A percentile compares a stretch with the other conserved stretches of the same genome.
These are phyloP conservation scores for Tiaroga cobitis DNA, from an alignment of 2,797 vertebrate species.

Conservation along the genomic window DNA sequence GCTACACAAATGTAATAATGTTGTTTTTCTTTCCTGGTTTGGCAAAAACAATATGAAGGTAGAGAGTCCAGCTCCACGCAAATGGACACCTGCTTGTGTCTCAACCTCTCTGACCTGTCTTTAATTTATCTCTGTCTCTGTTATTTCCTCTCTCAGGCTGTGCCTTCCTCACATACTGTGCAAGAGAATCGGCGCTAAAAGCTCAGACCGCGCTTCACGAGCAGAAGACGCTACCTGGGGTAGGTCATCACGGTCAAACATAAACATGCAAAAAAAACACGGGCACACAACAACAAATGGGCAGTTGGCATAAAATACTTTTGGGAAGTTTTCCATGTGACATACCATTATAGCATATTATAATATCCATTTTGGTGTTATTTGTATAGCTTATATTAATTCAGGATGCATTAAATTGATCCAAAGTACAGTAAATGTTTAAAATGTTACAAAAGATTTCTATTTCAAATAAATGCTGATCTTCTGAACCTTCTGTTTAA, in stretches of 20 bases:
- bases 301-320: conserved; percentile 11
- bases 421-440: no score
- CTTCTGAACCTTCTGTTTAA: neutral
- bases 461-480: no score
- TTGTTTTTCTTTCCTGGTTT: conserved; percentile 21
- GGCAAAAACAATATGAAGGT: neutral
- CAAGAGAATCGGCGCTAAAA: conserved; percentile 95
- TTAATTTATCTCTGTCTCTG: conserved; percentile 50
- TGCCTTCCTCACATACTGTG: conserved; percentile 98
- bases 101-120: conserved; percentile 40
- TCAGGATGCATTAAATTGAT: no score
- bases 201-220: conserved; percentile 95
- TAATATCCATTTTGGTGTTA: no score
- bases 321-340: neutral
- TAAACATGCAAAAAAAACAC: neutral
- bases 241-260: conserved; percentile 61
- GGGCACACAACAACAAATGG: neutral
- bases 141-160: conserved; percentile 81
- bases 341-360: neutral
- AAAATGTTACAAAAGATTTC: neutral
- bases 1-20: conserved; percentile 29
- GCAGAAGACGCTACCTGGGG: conserved; percentile 96
- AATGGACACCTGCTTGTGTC: conserved; percentile 37
- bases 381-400: neutral
- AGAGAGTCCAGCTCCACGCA: conserved; percentile 1